These are phyloP conservation scores for Himalopsyche japonica DNA, from an alignment of 2,888 invertebrate genomes.

Conservation along the genomic window DNA sequence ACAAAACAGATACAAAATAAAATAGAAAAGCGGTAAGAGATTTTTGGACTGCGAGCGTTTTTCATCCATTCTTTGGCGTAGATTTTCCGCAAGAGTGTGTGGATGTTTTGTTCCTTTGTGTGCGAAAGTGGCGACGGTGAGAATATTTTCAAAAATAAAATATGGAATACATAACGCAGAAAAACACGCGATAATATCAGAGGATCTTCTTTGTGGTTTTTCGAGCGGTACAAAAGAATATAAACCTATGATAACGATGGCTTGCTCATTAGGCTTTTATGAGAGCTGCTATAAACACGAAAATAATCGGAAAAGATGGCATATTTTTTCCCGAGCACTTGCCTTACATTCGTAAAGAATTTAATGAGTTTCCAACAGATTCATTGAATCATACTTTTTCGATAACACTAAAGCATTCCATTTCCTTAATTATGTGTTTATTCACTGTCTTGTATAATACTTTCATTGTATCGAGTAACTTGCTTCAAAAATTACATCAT, in stretches of 20 bases:
- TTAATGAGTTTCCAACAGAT: background rate
- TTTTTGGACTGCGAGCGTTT: background rate
- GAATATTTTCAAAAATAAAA: background rate
- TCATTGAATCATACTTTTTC: background rate
- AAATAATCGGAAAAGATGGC: background rate
- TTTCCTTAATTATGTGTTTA: too few relatives aligned
- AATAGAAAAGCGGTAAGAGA: background rate
- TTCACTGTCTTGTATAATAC: too few relatives aligned
- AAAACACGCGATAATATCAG: background rate
- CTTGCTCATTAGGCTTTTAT: background rate
- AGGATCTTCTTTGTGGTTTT: background rate
- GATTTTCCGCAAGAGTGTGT: background rate
- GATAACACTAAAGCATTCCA: too few relatives aligned
- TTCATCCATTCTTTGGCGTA: background rate
- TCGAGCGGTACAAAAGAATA: background rate
- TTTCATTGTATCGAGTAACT: too few relatives aligned
- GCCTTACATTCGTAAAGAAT: background rate
- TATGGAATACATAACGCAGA: background rate
- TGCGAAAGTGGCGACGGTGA: background rate
- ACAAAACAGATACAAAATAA: background rate
- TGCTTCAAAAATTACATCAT: too few relatives aligned
- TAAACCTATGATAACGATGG: background rate
- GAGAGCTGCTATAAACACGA: background rate
- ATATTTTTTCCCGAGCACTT: background rate
- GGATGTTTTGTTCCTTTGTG: background rate